Evolutionary conservation across 2,113 vertebrate species (phyloP).

Genomic region (Lathamus discolor): DNA sequence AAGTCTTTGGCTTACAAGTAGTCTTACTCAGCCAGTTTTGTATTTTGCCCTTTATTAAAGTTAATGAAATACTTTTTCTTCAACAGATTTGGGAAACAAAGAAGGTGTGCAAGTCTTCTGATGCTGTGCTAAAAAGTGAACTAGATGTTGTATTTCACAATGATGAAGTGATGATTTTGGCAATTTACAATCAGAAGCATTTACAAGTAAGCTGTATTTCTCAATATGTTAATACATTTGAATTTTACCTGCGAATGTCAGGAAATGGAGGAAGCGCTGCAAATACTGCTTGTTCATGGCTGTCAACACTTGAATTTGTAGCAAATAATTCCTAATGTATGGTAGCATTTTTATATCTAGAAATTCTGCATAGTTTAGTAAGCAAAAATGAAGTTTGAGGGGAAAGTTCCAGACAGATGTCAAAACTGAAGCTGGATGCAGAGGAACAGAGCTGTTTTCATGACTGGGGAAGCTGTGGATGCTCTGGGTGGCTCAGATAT

Average conservation of each 20-base stretch:
- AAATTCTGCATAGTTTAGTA: not conserved
- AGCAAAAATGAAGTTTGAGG: not conserved
- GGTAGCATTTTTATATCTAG: not conserved
- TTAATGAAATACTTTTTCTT: conserved; percentile 1
- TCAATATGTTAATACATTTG: not conserved
- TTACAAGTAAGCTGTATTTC: conserved; percentile 80
- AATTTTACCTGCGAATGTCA: not conserved
- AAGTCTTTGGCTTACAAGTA: not conserved
- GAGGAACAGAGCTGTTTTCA: not conserved
- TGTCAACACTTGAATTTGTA: not conserved
- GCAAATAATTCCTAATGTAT: not conserved
- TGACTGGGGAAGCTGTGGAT: not conserved
- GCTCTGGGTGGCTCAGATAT: not conserved
- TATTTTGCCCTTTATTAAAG: not conserved
- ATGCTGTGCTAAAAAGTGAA: conserved; percentile 86
- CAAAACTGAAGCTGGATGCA: not conserved
- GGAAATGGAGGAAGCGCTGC: not conserved
- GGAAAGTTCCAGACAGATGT: not conserved
- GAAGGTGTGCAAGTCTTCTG: conserved; percentile 88
- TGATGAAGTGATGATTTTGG: conserved; percentile 79
- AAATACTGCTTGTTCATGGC: not conserved
- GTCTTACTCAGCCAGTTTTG: not conserved
- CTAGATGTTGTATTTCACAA: conserved; percentile 84
- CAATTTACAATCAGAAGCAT: conserved; percentile 84
- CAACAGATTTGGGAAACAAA: conserved; percentile 91